Evolutionary conservation across 2,113 vertebrate species (phyloP).

Genomic region (Isurus oxyrinchus): DNA sequence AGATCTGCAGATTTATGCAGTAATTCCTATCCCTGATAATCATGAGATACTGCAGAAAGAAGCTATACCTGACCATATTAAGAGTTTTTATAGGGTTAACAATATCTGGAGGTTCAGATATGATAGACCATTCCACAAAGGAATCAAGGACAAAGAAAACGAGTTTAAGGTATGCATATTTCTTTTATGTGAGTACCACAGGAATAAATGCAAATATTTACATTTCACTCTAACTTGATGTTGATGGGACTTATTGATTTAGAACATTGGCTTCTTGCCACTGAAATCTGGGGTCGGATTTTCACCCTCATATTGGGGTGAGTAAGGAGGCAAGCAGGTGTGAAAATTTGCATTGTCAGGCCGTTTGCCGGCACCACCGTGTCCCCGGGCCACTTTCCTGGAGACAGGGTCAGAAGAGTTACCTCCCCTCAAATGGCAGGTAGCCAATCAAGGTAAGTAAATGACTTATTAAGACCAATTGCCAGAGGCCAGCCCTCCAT

Average conservation of each 20-base stretch:
- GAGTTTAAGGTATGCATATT: slow-evolving; percentile 84
- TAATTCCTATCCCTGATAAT: slow-evolving; percentile 91
- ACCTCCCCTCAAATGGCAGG: background rate
- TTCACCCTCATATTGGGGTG: background rate
- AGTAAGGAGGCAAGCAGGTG: background rate
- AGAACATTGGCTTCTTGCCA: background rate
- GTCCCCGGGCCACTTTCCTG: background rate
- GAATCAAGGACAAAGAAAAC: slow-evolving; percentile 96
- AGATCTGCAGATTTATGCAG: slow-evolving; percentile 98
- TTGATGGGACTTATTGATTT: background rate
- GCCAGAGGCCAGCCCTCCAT: too few relatives aligned
- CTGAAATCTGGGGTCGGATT: slow-evolving; percentile 24
- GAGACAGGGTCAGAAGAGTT: background rate
- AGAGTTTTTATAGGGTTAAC: slow-evolving; percentile 98
- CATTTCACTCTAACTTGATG: background rate
- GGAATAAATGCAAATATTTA: background rate
- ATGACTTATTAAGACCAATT: too few relatives aligned
- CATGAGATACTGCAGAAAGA: slow-evolving; percentile 93
- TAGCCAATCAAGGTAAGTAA: too few relatives aligned
- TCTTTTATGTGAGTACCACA: background rate
- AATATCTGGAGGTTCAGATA: slow-evolving; percentile 97
- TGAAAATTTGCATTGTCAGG: background rate
- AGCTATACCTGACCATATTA: slow-evolving; percentile 93
- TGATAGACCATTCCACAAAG: slow-evolving; percentile 95
- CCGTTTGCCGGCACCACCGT: background rate